Base-by-base conservation (phyloP, 1,140 invertebrate species). In the Metaphire vulgaris region DNA sequence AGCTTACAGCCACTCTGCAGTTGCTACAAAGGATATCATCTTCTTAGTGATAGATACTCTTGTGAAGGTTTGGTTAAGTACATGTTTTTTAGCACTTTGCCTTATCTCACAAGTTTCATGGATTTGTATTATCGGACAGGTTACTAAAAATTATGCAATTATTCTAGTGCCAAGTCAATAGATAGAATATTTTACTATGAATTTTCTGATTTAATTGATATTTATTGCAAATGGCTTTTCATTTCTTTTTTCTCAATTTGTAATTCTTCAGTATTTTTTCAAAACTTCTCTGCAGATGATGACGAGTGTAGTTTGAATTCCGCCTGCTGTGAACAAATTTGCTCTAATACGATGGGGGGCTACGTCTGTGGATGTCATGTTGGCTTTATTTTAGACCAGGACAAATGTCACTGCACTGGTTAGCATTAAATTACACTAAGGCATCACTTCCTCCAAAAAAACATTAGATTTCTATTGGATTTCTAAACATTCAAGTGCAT, bases 21-120 rank as follows among this genome's bases (percentile, higher is more conserved):
- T 15, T 89, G 89, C 81, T 76, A 82, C 21, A 80, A 85, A 56
- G 88, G 88, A 1, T 89, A 88, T 79, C 83, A 78, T 21, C 81
- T 88, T 29, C 83, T 87, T 78, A 80, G 83, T 41, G 88, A 88
- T 80, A 82, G 82, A 69, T 85, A 84, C 71, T 83, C 85, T 2
- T 88, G 88, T 81, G 81, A 82, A 79, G 84, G 86, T 86, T 77
- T 68, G 76, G n/a, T n/a, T n/a, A n/a, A n/a, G n/a, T n/a, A n/a
- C n/a, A n/a, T n/a, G n/a, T n/a, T n/a, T n/a, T n/a, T n/a, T n/a
- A n/a, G n/a, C n/a, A n/a, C n/a, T n/a, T n/a, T n/a, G n/a, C n/a
- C n/a, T n/a, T n/a, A n/a, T n/a, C n/a, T n/a, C n/a, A n/a, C n/a
- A n/a, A n/a, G n/a, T n/a, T n/a, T n/a, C n/a, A n/a, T n/a, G n/a